Percentiles rank a stretch among this genome's conserved stretches.
Conservation (phyloP, 1,140 invertebrate genomes). For the Papilio helenus region DNA sequence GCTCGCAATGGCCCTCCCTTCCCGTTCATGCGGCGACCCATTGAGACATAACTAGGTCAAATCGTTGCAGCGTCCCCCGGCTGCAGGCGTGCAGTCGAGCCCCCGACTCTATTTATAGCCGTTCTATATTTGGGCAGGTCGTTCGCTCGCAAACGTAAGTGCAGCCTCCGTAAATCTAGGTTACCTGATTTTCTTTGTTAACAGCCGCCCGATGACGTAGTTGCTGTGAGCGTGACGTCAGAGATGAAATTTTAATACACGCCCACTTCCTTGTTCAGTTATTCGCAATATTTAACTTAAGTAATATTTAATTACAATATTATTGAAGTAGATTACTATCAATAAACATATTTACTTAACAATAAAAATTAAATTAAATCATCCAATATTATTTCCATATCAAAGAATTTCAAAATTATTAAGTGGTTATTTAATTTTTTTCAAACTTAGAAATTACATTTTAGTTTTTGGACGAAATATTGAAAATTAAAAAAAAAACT, state of each 20-base stretch:
- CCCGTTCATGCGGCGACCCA: conserved; percentile 77
- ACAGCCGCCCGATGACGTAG: conserved; percentile 72
- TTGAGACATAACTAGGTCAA: conserved; percentile 82
- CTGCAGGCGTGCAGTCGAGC: conserved; percentile 70
- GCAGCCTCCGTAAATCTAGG: conserved; percentile 77
- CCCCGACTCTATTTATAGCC: conserved; percentile 75
- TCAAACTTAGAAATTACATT: neutral
- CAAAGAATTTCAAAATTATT: neutral
- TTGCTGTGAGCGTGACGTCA: conserved; percentile 66
- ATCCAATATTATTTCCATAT: neutral
- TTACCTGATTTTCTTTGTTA: conserved; percentile 81
- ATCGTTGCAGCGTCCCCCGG: conserved; percentile 78
- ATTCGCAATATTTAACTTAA: neutral
- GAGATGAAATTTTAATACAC: conserved; percentile 45
- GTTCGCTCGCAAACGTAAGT: conserved; percentile 71
- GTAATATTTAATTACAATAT: neutral
- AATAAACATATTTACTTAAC: neutral
- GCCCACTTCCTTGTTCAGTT: conserved; percentile 36
- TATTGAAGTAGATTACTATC: neutral
- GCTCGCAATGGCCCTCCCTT: conserved; percentile 66
- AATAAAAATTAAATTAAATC: neutral
- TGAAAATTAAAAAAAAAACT: neutral
- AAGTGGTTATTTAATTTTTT: neutral
- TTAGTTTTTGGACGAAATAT: neutral
- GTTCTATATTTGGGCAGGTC: conserved; percentile 81